These are phyloP conservation scores for Seladonia tumulorum DNA, from an alignment of 2,888 invertebrate genomes.

Conservation along the genomic window DNA sequence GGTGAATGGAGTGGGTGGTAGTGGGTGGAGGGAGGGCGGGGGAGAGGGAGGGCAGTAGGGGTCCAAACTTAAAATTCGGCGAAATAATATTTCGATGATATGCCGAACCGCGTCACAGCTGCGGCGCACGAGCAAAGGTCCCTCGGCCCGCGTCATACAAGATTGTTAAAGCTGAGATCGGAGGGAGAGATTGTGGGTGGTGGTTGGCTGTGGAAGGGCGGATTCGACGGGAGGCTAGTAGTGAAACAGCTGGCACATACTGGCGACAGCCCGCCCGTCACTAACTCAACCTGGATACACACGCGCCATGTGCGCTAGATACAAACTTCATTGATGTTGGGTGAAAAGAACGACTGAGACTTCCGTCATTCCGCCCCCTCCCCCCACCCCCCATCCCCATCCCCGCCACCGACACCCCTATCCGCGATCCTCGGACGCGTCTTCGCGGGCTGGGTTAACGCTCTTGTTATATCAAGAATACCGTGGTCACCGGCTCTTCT, in stretches of 20 bases:
- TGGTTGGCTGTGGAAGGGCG: constrained; percentile 37
- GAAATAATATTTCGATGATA: constrained; percentile 83
- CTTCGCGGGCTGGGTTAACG: constrained; percentile 34
- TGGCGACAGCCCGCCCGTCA: constrained; percentile 83
- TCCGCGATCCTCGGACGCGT: constrained; percentile 44
- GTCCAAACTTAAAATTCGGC: constrained; percentile 75
- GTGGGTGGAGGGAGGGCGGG: too few relatives aligned
- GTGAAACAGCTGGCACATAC: constrained; percentile 83
- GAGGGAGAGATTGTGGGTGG: constrained; percentile 54
- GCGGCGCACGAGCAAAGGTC: constrained; percentile 78
- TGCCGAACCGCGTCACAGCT: constrained; percentile 81
- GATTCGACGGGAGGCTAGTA: constrained; percentile 73
- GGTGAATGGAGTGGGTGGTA: background rate
- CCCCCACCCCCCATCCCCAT: too few relatives aligned
- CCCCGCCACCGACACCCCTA: background rate
- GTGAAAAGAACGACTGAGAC: constrained; percentile 75
- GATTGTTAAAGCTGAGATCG: constrained; percentile 80
- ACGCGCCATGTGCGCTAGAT: constrained; percentile 83
- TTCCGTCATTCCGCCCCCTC: constrained; percentile 65
- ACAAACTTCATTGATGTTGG: constrained; percentile 84
- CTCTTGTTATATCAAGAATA: constrained; percentile 7
- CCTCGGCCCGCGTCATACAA: constrained; percentile 79
- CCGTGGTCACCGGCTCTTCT: background rate
- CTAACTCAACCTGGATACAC: constrained; percentile 83
- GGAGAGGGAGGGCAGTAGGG: background rate